Evolutionary conservation across 1,140 invertebrate species (phyloP).

Genomic region (Meloidogyne chitwoodi): DNA sequence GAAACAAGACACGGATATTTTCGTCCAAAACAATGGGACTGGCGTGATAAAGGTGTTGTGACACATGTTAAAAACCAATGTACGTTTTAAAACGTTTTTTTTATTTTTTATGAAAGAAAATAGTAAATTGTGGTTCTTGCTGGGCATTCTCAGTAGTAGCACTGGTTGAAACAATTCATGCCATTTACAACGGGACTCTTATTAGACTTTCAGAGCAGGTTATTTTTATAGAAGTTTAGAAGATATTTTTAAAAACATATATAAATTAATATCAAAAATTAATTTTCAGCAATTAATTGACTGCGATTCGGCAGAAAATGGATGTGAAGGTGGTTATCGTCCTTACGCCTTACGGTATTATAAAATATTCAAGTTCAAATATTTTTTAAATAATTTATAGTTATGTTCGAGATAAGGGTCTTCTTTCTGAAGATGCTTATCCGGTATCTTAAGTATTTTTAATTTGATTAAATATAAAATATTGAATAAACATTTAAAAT

Average conservation of each 20-base stretch:
- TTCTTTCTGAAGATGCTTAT: slow-evolving; percentile 25
- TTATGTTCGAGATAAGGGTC: slow-evolving; percentile 34
- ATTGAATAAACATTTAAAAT: background rate
- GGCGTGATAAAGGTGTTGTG: slow-evolving; percentile 21
- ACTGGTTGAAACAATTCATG: slow-evolving; percentile 27
- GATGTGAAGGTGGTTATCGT: slow-evolving; percentile 30
- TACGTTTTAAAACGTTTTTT: background rate
- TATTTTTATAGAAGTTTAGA: background rate
- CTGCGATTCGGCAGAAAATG: slow-evolving; percentile 30
- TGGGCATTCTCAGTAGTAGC: slow-evolving; percentile 33
- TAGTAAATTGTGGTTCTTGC: slow-evolving; percentile 34
- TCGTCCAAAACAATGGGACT: slow-evolving; percentile 29
- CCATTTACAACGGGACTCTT: slow-evolving; percentile 19
- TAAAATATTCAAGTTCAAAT: background rate
- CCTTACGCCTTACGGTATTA: slow-evolving; percentile 32
- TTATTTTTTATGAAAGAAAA: too few species aligned
- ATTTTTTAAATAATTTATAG: slow-evolving; percentile 13
- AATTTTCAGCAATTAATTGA: slow-evolving; percentile 30
- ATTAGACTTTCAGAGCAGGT: slow-evolving; percentile 33
- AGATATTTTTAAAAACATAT: background rate
- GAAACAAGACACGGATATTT: background rate
- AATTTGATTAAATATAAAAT: background rate
- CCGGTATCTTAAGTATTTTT: background rate
- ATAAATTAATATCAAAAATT: background rate
- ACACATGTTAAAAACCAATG: slow-evolving; percentile 34